These are phyloP conservation scores for Tuberolachnus salignus DNA, from an alignment of 2,888 invertebrate genomes.

Conservation along the genomic window DNA sequence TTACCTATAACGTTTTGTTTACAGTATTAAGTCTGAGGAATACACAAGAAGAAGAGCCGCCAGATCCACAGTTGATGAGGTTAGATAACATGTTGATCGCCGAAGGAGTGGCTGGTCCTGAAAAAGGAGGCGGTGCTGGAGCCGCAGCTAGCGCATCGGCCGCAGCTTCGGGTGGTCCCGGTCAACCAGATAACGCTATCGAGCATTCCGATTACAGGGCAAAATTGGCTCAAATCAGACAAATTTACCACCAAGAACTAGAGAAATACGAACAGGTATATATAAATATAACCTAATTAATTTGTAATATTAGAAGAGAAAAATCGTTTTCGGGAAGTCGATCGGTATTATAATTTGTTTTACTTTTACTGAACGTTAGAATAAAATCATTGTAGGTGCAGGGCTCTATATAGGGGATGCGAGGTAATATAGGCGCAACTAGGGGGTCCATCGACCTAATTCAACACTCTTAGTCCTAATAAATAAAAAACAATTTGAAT, in stretches of 20 bases:
- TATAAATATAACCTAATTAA: slow-evolving; percentile 58
- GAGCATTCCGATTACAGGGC: slow-evolving; percentile 99
- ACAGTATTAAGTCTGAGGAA: slow-evolving; percentile 90
- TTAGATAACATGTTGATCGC: slow-evolving; percentile 99
- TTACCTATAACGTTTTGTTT: slow-evolving; percentile 58
- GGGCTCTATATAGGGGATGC: too few relatives aligned
- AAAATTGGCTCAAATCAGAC: slow-evolving; percentile 96
- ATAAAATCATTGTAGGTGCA: too few relatives aligned
- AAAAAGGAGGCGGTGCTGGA: slow-evolving; percentile 87
- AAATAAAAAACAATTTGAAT: too few relatives aligned
- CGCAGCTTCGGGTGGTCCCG: slow-evolving; percentile 76
- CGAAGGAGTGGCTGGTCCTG: slow-evolving; percentile 96
- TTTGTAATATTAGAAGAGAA: neutral
- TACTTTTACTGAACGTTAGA: too few relatives aligned
- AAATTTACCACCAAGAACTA: slow-evolving; percentile 98
- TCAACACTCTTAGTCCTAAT: too few relatives aligned
- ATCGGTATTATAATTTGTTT: too few relatives aligned
- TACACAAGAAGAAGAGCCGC: slow-evolving; percentile 97
- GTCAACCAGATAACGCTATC: slow-evolving; percentile 90
- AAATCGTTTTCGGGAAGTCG: too few relatives aligned
- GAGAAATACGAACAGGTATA: slow-evolving; percentile 98
- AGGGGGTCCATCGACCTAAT: too few relatives aligned
- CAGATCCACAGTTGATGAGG: slow-evolving; percentile 97
- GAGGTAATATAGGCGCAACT: too few relatives aligned
- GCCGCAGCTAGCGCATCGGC: slow-evolving; percentile 90